Evolutionary conservation across 2,797 vertebrate genomes (phyloP).

Genomic region (Labeo calbasu): DNA sequence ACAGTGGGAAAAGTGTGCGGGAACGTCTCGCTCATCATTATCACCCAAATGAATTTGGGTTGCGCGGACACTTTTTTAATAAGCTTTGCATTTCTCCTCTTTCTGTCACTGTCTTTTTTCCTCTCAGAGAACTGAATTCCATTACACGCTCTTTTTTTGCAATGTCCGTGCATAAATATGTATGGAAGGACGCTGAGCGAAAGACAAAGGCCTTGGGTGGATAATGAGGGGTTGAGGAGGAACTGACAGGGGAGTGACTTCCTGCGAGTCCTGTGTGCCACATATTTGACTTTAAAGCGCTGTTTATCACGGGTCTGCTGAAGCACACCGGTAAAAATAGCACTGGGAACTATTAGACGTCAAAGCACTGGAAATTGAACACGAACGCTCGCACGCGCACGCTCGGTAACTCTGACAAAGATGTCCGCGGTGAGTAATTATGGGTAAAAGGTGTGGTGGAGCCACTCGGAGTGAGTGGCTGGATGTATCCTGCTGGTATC

Average conservation of each 20-base stretch:
- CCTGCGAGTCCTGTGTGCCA: slow-evolving; percentile 51
- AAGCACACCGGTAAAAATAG: slow-evolving; percentile 34
- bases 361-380: slow-evolving; percentile 42
- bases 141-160: slow-evolving; percentile 66
- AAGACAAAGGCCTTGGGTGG: slow-evolving; percentile 59
- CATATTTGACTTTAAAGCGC: slow-evolving; percentile 53
- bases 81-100: slow-evolving; percentile 73
- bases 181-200: slow-evolving; percentile 54
- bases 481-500: slow-evolving; percentile 61
- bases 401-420: slow-evolving; percentile 20
- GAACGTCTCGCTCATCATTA: slow-evolving; percentile 77
- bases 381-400: neutral
- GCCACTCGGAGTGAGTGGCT: slow-evolving; percentile 32
- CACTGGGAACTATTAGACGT: slow-evolving; percentile 33
- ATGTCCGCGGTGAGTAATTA: slow-evolving; percentile 42
- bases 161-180: slow-evolving; percentile 64
- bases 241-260: slow-evolving; percentile 53
- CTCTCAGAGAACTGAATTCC: slow-evolving; percentile 77
- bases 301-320: slow-evolving; percentile 46
- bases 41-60: slow-evolving; percentile 81
- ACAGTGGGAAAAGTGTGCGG: slow-evolving; percentile 54
- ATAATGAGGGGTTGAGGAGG: slow-evolving; percentile 61
- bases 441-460: slow-evolving; percentile 43
- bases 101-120: slow-evolving; percentile 44
- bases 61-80: slow-evolving; percentile 78